Evolutionary conservation across 2,113 vertebrate species (phyloP).

Genomic region (Ptychochromis oligacanthus): DNA sequence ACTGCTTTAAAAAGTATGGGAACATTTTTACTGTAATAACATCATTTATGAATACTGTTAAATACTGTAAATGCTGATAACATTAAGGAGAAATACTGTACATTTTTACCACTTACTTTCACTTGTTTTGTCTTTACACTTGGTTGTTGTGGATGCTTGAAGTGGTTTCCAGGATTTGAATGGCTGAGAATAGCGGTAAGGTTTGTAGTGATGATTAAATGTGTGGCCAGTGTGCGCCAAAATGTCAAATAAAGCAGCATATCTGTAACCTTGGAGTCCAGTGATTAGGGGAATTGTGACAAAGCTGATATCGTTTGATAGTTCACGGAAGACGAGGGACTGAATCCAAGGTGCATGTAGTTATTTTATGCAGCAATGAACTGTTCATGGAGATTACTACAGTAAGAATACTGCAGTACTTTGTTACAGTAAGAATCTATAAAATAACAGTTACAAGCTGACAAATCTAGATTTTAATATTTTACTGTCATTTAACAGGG

Average conservation of each 20-base stretch:
- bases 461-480: fast-evolving
- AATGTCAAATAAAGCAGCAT: background rate
- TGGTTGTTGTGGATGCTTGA: background rate
- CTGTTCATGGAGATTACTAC: background rate
- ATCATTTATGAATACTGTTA: no score
- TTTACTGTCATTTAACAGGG: background rate
- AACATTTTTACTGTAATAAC: no score
- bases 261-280: background rate
- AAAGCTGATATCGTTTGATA: background rate
- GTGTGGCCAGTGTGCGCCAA: background rate
- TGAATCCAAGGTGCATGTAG: fast-evolving
- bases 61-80: fast-evolving
- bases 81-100: background rate
- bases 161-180: background rate
- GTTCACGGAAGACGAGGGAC: background rate
- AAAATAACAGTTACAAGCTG: background rate
- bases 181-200: no score
- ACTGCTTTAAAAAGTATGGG: no score
- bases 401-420: background rate
- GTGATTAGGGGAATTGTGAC: background rate
- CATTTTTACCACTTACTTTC: no score
- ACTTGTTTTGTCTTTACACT: background rate
- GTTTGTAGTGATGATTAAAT: no score
- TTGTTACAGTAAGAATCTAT: background rate
- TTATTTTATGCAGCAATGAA: background rate